Conservation (phyloP, 2,888 invertebrate genomes). For the Drosophila parthenogenetica region DNA sequence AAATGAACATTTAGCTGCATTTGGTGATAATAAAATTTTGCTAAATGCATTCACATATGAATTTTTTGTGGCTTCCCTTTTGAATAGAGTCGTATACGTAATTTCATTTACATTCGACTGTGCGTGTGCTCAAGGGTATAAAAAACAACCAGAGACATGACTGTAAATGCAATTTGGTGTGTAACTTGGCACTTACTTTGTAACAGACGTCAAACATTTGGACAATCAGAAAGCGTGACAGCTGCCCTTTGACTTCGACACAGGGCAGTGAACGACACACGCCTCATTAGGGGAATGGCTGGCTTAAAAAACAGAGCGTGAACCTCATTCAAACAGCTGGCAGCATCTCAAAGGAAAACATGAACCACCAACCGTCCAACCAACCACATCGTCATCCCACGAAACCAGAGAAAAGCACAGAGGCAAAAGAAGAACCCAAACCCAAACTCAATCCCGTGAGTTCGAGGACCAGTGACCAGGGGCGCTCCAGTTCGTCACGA, state of each 20-base stretch:
- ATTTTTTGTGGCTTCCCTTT: slow-evolving; percentile 6
- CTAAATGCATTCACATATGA: slow-evolving; percentile 9
- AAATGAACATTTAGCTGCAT: neutral
- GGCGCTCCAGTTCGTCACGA: slow-evolving; percentile 60
- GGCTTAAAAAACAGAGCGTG: slow-evolving; percentile 23
- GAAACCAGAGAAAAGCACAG: slow-evolving; percentile 6
- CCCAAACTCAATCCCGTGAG: slow-evolving; percentile 41
- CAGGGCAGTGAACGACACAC: slow-evolving; percentile 44
- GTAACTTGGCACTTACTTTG: slow-evolving; percentile 20
- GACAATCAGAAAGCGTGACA: slow-evolving; percentile 31
- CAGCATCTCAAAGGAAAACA: slow-evolving; percentile 58
- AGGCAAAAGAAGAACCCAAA: slow-evolving; percentile 42
- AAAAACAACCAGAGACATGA: neutral
- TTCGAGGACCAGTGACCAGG: slow-evolving; percentile 38
- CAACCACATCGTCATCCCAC: neutral
- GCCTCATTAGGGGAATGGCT: slow-evolving; percentile 47
- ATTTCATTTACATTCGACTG: slow-evolving; percentile 22
- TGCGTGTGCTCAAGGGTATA: slow-evolving; percentile 26
- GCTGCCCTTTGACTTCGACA: slow-evolving; percentile 24
- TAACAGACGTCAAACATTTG: slow-evolving; percentile 28
- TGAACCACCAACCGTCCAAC: slow-evolving; percentile 38
- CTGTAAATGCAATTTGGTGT: slow-evolving; percentile 31
- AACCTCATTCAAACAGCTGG: slow-evolving; percentile 15
- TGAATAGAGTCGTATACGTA: slow-evolving; percentile 17
- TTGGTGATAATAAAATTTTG: slow-evolving; percentile 2